Conservation (phyloP, 2,113 vertebrate species). For the Reinhardtius hippoglossoides region DNA sequence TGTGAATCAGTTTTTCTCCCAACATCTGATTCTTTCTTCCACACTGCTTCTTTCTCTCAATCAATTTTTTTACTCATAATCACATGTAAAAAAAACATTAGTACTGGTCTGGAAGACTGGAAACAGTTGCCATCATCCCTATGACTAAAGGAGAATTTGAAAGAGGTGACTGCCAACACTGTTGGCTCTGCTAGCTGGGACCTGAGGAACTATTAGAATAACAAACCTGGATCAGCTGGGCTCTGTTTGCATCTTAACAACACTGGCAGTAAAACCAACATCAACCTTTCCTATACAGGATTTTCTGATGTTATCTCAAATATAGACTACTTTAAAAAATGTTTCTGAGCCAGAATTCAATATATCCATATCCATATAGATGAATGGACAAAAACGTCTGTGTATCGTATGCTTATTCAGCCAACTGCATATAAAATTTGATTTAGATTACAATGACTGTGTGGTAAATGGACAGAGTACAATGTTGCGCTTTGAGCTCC, state of each 20-base stretch:
- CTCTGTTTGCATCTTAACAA: not conserved
- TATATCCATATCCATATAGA: too few relatives aligned
- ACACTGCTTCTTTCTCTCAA: not conserved
- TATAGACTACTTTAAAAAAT: too few relatives aligned
- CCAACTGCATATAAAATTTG: too few relatives aligned
- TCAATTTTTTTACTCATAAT: not conserved
- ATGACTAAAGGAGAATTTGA: slow-evolving; percentile 47
- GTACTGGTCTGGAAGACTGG: slow-evolving; percentile 16
- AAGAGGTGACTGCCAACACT: not conserved
- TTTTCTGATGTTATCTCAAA: too few relatives aligned
- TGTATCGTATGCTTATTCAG: too few relatives aligned
- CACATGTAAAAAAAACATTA: slow-evolving; percentile 2
- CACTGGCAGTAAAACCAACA: not conserved
- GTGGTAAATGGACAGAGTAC: not conserved
- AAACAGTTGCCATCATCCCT: slow-evolving; percentile 23
- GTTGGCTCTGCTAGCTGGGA: too few relatives aligned
- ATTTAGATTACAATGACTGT: not conserved
- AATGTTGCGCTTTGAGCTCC: not conserved
- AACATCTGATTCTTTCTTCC: not conserved
- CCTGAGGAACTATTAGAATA: not conserved
- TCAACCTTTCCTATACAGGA: not conserved
- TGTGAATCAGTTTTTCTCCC: not conserved
- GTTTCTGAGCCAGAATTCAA: too few relatives aligned
- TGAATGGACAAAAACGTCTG: too few relatives aligned
- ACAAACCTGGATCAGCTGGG: slow-evolving; percentile 4